These are phyloP conservation scores for Synanthedon formicaeformis DNA, from an alignment of 2,888 invertebrate genomes.

Conservation along the genomic window DNA sequence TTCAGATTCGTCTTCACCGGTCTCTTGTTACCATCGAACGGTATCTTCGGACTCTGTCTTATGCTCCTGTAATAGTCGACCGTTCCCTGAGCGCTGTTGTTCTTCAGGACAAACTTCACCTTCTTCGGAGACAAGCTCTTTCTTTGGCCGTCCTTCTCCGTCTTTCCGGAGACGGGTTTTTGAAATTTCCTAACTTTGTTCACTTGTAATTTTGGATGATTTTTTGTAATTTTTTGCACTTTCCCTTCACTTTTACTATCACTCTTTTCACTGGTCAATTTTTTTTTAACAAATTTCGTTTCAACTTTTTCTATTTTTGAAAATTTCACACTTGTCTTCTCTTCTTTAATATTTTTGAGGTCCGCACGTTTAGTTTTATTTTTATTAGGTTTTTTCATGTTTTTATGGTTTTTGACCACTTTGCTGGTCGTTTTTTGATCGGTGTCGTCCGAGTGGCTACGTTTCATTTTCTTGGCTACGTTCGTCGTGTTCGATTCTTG, in stretches of 20 bases:
- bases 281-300: neutral
- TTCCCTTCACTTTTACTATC: neutral
- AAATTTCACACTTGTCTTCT: neutral
- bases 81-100: constrained; percentile 78
- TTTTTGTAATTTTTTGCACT: constrained; percentile 2
- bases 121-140: constrained; percentile 62
- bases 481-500: too few relatives aligned
- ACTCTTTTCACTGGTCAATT: neutral
- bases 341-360: neutral
- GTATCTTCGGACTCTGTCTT: constrained; percentile 78
- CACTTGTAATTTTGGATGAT: constrained; percentile 13
- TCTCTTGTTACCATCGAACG: constrained; percentile 77
- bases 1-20: constrained; percentile 82
- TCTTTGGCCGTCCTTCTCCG: constrained; percentile 12
- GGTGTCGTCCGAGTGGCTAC: too few relatives aligned
- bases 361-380: too few relatives aligned
- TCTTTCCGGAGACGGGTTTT: constrained; percentile 18
- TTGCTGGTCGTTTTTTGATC: neutral
- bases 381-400: constrained; percentile 8
- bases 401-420: constrained; percentile 2
- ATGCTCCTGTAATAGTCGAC: constrained; percentile 80
- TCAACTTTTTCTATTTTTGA: neutral
- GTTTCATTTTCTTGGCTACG: too few relatives aligned
- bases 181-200: constrained; percentile 41
- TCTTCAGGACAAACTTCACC: constrained; percentile 79